Base-by-base conservation (phyloP, 2,113 vertebrate species). In the Rhea pennata region DNA sequence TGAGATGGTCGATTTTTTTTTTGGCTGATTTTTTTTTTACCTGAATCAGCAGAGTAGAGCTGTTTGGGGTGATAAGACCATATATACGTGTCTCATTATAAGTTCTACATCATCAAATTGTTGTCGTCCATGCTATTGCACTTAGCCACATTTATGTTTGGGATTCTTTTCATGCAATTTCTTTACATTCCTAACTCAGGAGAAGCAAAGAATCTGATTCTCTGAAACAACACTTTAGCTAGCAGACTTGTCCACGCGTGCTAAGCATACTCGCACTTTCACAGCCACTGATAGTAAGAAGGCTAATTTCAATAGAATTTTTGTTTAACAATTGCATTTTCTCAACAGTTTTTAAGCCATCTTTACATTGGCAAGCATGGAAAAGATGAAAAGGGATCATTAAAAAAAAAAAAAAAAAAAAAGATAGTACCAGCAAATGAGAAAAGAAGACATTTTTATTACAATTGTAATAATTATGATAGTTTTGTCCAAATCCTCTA, bases 41-140 rank as follows among this genome's bases (percentile, higher is more conserved):
- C 91, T 0, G 14, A 97, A 97, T 98, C 98, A 98, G 95, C 97
- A 98, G 70, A 91, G 96, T 98, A 98, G 96, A 97, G 96, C 96
- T 98, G 98, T 97, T 98, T 96, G 95, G 97, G 83, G 42, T 44
- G 96, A 98, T 98, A 98, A 98, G 96, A 97, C 86, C 91, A 79
- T 90, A 93, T 29, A 81, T 96, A 88, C 75, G 65, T 95, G 88
- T 93, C 94, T 98, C 92, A 97, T 98, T 98, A 98, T 94, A 96
- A 84, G 82, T 90, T 96, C 91, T 91, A 92, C 70, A 78, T 96
- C 98, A 98, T 96, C 96, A 98, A 96, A 53, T 93, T 81, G 13
- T 93, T 96, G 93, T 97, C 94, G 90, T 44, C 82, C 76, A 85
- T 85, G 92, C 88, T 98, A 96, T 98, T 92, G 2, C 93, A 96